phyloP scores from a whole-genome alignment of 1,140 invertebrate genomes.

The Capitella teleta region DNA sequence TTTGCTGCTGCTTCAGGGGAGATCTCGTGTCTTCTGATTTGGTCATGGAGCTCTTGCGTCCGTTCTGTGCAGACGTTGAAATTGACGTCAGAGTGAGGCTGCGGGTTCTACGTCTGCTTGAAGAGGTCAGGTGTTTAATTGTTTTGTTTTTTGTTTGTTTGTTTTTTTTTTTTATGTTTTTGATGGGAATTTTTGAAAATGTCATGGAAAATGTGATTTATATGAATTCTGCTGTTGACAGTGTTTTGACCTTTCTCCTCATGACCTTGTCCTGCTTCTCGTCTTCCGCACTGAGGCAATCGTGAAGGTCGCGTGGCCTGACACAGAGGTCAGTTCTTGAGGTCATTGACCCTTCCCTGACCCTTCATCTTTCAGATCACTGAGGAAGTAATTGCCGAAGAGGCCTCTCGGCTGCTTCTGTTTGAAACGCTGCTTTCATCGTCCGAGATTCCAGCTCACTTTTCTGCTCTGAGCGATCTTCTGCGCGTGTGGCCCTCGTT shows the following conservation, averaged over 20 bases:
- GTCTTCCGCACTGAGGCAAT: slow-evolving; percentile 29
- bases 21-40: slow-evolving; percentile 20
- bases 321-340: slow-evolving; percentile 16
- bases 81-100: slow-evolving; percentile 24
- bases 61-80: slow-evolving; percentile 25
- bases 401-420: not conserved
- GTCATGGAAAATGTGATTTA: too few species aligned
- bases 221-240: too few species aligned
- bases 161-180: too few species aligned
- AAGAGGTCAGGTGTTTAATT: slow-evolving; percentile 20
- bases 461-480: slow-evolving; percentile 16
- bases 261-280: slow-evolving; percentile 20
- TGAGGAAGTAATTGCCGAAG: not conserved
- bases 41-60: slow-evolving; percentile 21
- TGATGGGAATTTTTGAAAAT: too few species aligned
- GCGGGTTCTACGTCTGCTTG: slow-evolving; percentile 24
- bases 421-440: too few species aligned
- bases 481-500: slow-evolving; percentile 23
- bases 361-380: not conserved
- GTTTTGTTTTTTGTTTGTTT: not conserved
- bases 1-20: slow-evolving; percentile 17
- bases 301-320: slow-evolving; percentile 19
- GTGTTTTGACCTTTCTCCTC: slow-evolving; percentile 24
- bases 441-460: slow-evolving; percentile 17
- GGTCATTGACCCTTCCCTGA: too few species aligned